Conservation (phyloP, 2,797 vertebrate species). For the Intellagama lesueurii region DNA sequence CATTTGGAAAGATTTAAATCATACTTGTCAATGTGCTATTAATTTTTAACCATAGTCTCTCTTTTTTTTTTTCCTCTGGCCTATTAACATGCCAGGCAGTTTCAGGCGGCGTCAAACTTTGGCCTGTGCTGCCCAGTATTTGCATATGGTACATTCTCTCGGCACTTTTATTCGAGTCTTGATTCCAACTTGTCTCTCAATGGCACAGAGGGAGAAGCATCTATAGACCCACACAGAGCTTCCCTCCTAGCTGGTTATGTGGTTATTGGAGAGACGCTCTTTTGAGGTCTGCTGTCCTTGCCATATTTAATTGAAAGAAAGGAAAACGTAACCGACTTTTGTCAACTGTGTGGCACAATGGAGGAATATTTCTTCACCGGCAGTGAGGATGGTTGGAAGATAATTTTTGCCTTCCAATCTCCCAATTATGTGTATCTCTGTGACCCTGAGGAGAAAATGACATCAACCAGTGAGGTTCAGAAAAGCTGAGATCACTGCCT, state of each 20-base stretch:
- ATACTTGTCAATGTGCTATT: slow-evolving; percentile 68
- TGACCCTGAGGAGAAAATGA: slow-evolving; percentile 27
- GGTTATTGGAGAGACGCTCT: slow-evolving; percentile 27
- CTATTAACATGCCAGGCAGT: slow-evolving; percentile 73
- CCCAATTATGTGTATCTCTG: slow-evolving; percentile 40
- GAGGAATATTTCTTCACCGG: slow-evolving; percentile 18
- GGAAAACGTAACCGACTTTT: slow-evolving; percentile 32
- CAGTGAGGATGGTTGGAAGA: slow-evolving; percentile 3
- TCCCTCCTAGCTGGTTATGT: background rate
- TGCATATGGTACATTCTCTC: slow-evolving; percentile 63
- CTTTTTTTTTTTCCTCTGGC: slow-evolving; percentile 57
- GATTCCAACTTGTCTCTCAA: slow-evolving; percentile 54
- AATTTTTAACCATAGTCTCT: slow-evolving; percentile 71
- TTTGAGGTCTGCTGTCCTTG: slow-evolving; percentile 48
- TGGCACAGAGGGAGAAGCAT: slow-evolving; percentile 33
- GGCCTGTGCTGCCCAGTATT: slow-evolving; percentile 60
- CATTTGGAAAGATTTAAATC: slow-evolving; percentile 74
- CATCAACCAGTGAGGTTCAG: slow-evolving; percentile 19
- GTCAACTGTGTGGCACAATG: background rate
- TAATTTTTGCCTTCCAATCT: slow-evolving; percentile 14
- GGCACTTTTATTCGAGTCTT: slow-evolving; percentile 55
- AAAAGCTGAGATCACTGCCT: background rate
- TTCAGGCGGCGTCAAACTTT: slow-evolving; percentile 68
- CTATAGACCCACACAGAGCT: slow-evolving; percentile 35
- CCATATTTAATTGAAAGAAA: slow-evolving; percentile 50